A percentile compares a stretch with the other conserved stretches of the same genome.
Conservation (phyloP, 2,888 invertebrate genomes). For the Hydrotaea cyrtoneurina region DNA sequence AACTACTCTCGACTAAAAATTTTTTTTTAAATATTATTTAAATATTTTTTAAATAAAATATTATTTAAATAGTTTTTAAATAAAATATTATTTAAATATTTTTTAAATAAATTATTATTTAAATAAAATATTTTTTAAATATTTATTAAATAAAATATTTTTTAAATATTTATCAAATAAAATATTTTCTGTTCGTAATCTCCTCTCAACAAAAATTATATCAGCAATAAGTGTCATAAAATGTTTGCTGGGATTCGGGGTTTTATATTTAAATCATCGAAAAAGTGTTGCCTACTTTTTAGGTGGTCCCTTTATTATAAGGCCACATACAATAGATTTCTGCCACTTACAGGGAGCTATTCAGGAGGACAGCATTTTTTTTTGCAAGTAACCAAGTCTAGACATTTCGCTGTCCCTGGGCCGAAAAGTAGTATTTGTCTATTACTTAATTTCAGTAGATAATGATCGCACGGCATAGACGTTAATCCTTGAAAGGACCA, state of each 20-base stretch:
- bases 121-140: too few relatives aligned
- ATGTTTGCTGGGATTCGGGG: conserved; percentile 38
- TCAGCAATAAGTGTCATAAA: too few relatives aligned
- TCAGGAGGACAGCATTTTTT: background rate
- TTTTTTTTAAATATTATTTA: too few relatives aligned
- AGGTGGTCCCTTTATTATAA: background rate
- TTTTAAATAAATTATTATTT: too few relatives aligned
- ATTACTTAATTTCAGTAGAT: conserved; percentile 44
- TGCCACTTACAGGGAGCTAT: conserved; percentile 2
- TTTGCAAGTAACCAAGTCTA: conserved; percentile 14
- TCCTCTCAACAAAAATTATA: too few relatives aligned
- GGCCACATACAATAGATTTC: background rate
- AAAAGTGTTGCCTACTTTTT: conserved; percentile 53
- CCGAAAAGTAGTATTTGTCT: conserved; percentile 8
- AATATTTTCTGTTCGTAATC: too few relatives aligned
- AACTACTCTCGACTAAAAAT: too few relatives aligned
- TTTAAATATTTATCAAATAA: too few relatives aligned
- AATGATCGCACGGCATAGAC: background rate
- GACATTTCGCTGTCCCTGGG: background rate
- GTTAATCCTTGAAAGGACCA: conserved; percentile 30
- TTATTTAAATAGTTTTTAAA: too few relatives aligned
- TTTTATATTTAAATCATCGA: background rate
- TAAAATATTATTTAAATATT: too few relatives aligned
- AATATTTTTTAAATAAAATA: too few relatives aligned
- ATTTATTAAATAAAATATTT: too few relatives aligned